Base-by-base conservation (phyloP, 2,888 invertebrate species). In the Norana najaformis region DNA sequence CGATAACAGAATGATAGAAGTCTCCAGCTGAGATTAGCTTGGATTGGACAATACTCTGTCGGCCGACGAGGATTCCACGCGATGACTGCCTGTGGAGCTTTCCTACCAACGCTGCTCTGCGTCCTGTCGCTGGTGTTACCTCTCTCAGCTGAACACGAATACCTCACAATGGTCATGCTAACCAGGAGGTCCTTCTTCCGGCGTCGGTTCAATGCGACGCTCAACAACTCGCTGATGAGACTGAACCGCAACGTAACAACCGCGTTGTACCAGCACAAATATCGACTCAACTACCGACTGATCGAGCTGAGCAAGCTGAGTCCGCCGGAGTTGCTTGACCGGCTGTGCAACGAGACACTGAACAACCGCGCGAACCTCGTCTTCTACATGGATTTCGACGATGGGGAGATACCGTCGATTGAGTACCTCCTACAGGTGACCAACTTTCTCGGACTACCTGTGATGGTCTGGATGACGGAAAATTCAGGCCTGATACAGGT, bases 401-500 rank as follows among this genome's bases (percentile, higher is more conserved):
- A 90, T 83, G 69, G 85, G 38, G 98, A 98, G 88, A 96, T 97
- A 92, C 97, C 97, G 95, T 98, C 98, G 91, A 97, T 98, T 91
- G 98, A 98, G 95, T 98, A 98, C 95, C 97, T 98, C 95, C 96
- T 98, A 92, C 98, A 98, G 96, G 96, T 98, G 94, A 97, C 98
- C 93, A 98, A 97, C 91, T 98, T 98, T 95, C 96, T 98, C 93
- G 98, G 98, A 92, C 98, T 98, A 94, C 98, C 98, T 93, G 98
- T 98, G 90, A 98, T 98, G 93, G 98, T 98, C 18, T 99, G 98
- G 98, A 98, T 98, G 95, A 98, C 98, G 18, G 98, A 99, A 95
- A 98, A 98, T 95, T 98, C 98, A 83, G 98, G 91, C 37, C 36
- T 91, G 83, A 89, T 91, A 37, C 92, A 92, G 91, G 92, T 92